Conservation (phyloP, 2,113 vertebrate species). For the Andinoacara biseriatus region DNA sequence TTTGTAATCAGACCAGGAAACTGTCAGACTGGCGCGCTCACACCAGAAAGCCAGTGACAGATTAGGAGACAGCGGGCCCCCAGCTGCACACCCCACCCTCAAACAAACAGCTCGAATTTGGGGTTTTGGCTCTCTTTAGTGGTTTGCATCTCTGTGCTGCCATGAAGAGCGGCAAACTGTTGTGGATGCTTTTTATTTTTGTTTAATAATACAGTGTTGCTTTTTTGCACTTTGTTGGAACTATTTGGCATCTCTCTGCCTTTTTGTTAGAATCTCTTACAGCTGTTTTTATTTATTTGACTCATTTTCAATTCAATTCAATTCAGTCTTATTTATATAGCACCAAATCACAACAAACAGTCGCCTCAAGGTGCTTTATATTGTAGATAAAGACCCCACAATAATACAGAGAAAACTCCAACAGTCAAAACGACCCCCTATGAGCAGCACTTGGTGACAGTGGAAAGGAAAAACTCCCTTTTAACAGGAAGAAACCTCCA, state of each 20-base stretch:
- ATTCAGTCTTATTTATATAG: no score
- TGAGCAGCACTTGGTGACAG: no score
- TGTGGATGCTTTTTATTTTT: accelerated
- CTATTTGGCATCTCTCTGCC: neutral
- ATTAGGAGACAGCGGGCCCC: neutral
- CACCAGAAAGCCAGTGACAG: neutral
- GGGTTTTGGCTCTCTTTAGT: neutral
- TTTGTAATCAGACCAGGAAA: neutral
- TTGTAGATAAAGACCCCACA: no score
- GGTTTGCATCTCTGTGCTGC: neutral
- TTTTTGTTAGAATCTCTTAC: accelerated
- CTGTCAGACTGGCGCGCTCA: neutral
- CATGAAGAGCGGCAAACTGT: no score
- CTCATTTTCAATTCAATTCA: neutral
- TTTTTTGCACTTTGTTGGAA: neutral
- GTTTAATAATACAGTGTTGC: neutral
- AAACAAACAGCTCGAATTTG: neutral
- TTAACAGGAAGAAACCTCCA: no score
- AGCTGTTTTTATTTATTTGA: accelerated
- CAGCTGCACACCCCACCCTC: neutral
- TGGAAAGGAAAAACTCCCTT: no score
- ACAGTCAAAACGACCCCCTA: no score
- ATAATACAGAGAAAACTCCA: no score
- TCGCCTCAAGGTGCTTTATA: no score
- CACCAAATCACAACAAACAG: no score